Percentiles rank a stretch among this genome's conserved stretches.
Conservation (phyloP, 2,888 invertebrate species). For the Thecophora atra region DNA sequence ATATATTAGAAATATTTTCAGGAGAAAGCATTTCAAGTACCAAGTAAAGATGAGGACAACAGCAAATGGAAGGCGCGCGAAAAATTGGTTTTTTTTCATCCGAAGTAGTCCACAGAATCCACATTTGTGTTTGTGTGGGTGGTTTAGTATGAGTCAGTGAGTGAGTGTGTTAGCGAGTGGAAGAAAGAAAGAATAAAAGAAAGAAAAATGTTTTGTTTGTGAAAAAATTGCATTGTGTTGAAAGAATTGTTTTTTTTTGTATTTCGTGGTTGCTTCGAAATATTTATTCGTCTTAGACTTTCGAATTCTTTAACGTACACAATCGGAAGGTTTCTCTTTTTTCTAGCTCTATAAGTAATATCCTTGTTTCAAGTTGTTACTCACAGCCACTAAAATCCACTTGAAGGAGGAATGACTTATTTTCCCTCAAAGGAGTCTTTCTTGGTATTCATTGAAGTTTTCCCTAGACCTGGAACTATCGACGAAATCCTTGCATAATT, state of each 20-base stretch:
- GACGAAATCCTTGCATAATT: no score
- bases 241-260: conserved; percentile 23
- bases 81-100: conserved; percentile 18
- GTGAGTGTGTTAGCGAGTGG: conserved; percentile 32
- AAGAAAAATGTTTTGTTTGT: conserved; percentile 43
- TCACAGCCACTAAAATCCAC: no score
- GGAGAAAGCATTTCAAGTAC: conserved; percentile 2
- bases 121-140: conserved; percentile 22
- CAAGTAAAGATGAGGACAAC: conserved; percentile 40
- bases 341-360: not conserved
- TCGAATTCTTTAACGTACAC: not conserved
- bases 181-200: conserved; percentile 45
- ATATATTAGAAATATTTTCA: conserved; percentile 12
- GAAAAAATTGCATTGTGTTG: conserved; percentile 39
- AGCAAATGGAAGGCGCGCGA: conserved; percentile 33
- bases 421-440: no score
- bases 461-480: not conserved
- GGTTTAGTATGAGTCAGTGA: conserved; percentile 6
- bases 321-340: not conserved
- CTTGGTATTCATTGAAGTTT: no score
- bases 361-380: no score
- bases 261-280: conserved; percentile 17
- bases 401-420: no score
- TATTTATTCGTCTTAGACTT: conserved; percentile 12
- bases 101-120: conserved; percentile 10